Evolutionary conservation across 2,797 vertebrate genomes (phyloP).

Genomic region (Novumbra hubbsi): DNA sequence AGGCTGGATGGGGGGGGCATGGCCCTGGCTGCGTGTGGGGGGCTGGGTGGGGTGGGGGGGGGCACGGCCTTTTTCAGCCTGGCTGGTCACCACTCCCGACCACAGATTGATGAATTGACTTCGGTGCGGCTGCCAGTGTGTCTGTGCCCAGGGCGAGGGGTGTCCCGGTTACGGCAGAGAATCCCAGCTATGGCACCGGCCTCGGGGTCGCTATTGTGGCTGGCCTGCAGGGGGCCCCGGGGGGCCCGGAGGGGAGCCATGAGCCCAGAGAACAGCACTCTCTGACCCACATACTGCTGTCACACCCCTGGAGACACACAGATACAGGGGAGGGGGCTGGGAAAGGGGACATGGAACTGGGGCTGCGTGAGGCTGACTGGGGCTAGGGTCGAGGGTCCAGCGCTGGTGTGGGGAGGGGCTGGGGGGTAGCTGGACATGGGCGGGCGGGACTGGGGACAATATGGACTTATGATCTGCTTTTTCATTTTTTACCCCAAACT

Average conservation of each 20-base stretch:
- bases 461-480: slow-evolving; percentile 54
- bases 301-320: slow-evolving; percentile 82
- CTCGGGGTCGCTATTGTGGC: slow-evolving; percentile 78
- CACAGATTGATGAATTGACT: slow-evolving; percentile 82
- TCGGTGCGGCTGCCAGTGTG: slow-evolving; percentile 79
- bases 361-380: not conserved
- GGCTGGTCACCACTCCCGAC: slow-evolving; percentile 62
- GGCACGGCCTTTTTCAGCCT: slow-evolving; percentile 63
- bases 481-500: slow-evolving; percentile 43
- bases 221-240: slow-evolving; percentile 76
- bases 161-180: slow-evolving; percentile 81
- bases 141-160: slow-evolving; percentile 79
- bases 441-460: not conserved
- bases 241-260: slow-evolving; percentile 55
- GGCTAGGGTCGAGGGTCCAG: not conserved
- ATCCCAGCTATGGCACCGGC: slow-evolving; percentile 82
- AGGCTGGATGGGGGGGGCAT: slow-evolving; percentile 54
- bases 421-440: not conserved
- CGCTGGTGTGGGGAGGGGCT: not conserved
- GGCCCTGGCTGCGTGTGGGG: slow-evolving; percentile 53
- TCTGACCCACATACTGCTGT: slow-evolving; percentile 83
- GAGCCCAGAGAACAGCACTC: slow-evolving; percentile 72
- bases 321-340: slow-evolving; percentile 31
- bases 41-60: slow-evolving; percentile 55
- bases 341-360: slow-evolving; percentile 43